Percentiles rank a stretch among this genome's conserved stretches.
phyloP scores from a whole-genome alignment of 2,888 invertebrate genomes.

The Dysmachus trigonus region DNA sequence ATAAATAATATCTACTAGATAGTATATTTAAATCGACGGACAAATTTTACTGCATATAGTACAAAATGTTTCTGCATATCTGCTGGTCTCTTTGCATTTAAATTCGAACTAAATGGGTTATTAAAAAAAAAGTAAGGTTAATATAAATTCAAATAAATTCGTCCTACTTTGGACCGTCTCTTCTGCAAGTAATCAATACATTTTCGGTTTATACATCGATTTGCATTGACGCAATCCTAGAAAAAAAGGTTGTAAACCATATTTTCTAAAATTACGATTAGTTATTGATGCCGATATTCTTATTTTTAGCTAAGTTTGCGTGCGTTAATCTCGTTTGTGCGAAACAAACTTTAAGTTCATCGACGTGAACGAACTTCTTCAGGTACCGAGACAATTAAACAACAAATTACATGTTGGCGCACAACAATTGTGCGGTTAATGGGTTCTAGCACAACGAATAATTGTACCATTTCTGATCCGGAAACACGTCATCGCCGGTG shows the following conservation, averaged over 20 bases:
- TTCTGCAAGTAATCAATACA: not conserved
- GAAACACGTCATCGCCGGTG: not conserved
- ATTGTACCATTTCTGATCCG: not conserved
- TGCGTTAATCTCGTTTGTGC: not conserved
- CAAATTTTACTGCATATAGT: too few species aligned
- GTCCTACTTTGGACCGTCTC: too few species aligned
- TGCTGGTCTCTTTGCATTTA: too few species aligned
- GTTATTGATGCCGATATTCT: not conserved
- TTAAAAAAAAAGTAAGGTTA: too few species aligned
- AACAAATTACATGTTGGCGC: not conserved
- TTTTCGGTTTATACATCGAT: not conserved
- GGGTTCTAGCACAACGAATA: not conserved
- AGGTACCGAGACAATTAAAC: slow-evolving; percentile 18
- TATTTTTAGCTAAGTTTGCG: too few species aligned
- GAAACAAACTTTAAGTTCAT: not conserved
- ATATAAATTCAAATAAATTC: not conserved
- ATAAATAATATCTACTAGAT: too few species aligned
- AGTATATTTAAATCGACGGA: too few species aligned
- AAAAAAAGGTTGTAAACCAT: not conserved
- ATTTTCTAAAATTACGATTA: not conserved
- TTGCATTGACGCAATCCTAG: not conserved
- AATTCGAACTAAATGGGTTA: too few species aligned
- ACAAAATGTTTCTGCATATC: too few species aligned
- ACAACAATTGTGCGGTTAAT: not conserved
- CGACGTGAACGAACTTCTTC: slow-evolving; percentile 20